Conservation (phyloP, 1,140 invertebrate species). For the Whitmania pigra region DNA sequence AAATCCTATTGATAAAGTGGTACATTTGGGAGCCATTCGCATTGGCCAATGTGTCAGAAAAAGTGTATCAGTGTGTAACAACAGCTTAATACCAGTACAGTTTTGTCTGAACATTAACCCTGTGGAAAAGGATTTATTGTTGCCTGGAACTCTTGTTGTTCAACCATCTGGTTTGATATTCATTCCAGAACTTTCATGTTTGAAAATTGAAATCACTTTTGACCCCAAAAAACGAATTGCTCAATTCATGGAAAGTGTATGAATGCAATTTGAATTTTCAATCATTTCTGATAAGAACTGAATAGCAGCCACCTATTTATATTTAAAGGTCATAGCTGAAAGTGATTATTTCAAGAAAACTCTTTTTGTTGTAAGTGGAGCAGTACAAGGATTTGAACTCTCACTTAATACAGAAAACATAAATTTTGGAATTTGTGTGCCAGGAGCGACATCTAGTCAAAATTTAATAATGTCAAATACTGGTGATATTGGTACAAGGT, state of each 20-base stretch:
- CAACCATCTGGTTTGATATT: conserved; percentile 30
- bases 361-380: conserved; percentile 39
- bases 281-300: background rate
- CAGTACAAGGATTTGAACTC: conserved; percentile 41
- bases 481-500: conserved; percentile 42
- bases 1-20: conserved; percentile 36
- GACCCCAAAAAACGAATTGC: conserved; percentile 34
- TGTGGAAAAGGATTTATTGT: background rate
- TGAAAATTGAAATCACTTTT: conserved; percentile 32
- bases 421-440: conserved; percentile 39
- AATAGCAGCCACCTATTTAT: background rate
- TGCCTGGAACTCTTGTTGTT: conserved; percentile 23
- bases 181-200: conserved; percentile 31
- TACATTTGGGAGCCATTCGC: conserved; percentile 37
- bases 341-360: conserved; percentile 37
- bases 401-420: conserved; percentile 36
- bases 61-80: conserved; percentile 38
- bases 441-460: conserved; percentile 35
- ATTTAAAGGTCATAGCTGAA: conserved; percentile 35
- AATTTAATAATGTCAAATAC: conserved; percentile 40
- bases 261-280: background rate
- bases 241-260: conserved; percentile 31
- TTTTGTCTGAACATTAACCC: conserved; percentile 37
- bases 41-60: conserved; percentile 36
- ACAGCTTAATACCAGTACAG: conserved; percentile 38